phyloP scores from a whole-genome alignment of 2,888 invertebrate genomes.

The Tanypteryx hageni region DNA sequence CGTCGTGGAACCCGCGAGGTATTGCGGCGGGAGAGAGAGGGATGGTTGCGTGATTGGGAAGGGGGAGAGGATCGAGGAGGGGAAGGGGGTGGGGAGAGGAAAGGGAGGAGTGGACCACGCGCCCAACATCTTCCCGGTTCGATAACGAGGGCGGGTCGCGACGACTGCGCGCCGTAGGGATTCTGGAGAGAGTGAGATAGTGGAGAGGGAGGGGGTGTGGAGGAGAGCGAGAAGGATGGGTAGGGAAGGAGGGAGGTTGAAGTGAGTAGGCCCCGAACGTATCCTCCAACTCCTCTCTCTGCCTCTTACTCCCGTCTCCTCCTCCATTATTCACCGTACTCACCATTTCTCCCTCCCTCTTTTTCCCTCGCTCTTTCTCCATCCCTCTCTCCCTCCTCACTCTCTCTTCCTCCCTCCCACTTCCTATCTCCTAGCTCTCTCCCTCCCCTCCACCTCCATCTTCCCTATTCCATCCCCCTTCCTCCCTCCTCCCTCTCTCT shows the following conservation, averaged over 20 bases:
- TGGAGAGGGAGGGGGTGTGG: not conserved
- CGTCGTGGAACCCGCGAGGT: not conserved
- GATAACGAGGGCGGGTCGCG: slow-evolving; percentile 57
- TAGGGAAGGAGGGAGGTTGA: not conserved
- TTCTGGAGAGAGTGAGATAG: not conserved
- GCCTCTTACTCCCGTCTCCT: not conserved
- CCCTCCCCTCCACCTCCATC: not conserved
- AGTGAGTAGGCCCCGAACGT: not conserved
- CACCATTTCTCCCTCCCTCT: not conserved
- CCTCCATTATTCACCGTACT: not conserved
- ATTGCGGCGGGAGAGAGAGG: not conserved
- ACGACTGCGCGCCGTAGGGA: slow-evolving; percentile 49
- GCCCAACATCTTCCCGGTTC: not conserved
- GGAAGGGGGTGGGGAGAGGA: not conserved
- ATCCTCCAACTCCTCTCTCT: no score
- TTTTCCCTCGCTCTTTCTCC: not conserved
- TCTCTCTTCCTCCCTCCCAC: not conserved
- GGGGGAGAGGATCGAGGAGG: not conserved
- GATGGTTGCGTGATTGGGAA: not conserved
- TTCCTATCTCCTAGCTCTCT: not conserved
- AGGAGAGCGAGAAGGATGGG: not conserved
- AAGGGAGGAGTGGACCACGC: not conserved
- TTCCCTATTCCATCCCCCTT: not conserved
- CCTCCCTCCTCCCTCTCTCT: not conserved
- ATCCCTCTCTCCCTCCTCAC: not conserved